Evolutionary conservation across 1,140 invertebrate genomes (phyloP).

Genomic region (Magallana angulata): DNA sequence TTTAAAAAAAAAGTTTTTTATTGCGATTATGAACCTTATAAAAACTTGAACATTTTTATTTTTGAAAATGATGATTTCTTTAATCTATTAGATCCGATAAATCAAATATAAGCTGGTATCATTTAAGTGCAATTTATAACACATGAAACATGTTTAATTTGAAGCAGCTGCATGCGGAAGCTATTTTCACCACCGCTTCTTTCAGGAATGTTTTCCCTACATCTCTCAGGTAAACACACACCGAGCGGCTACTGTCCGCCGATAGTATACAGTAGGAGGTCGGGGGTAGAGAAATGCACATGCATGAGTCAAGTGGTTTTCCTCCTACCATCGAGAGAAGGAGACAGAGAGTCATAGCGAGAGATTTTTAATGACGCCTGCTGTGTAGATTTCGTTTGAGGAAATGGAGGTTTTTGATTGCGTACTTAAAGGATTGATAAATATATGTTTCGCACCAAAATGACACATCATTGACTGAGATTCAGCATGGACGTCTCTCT

Average conservation of each 20-base stretch:
- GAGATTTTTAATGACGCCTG: not conserved
- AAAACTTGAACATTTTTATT: too few species aligned
- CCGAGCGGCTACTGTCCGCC: not conserved
- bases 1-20: too few species aligned
- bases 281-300: not conserved
- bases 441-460: not conserved
- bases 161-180: not conserved
- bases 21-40: too few species aligned
- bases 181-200: not conserved
- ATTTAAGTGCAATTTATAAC: not conserved
- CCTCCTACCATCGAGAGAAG: not conserved
- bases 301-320: conserved; percentile 33
- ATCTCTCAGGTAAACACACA: not conserved
- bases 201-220: conserved; percentile 19
- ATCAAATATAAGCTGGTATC: too few species aligned
- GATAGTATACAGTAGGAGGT: not conserved
- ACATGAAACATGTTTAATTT: not conserved
- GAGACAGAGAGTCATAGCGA: not conserved
- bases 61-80: too few species aligned
- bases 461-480: not conserved
- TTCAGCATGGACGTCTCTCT: not conserved
- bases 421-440: not conserved
- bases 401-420: not conserved
- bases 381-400: not conserved
- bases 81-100: too few species aligned